These are phyloP conservation scores for Erannis defoliaria DNA, from an alignment of 2,888 invertebrate genomes.

Conservation along the genomic window DNA sequence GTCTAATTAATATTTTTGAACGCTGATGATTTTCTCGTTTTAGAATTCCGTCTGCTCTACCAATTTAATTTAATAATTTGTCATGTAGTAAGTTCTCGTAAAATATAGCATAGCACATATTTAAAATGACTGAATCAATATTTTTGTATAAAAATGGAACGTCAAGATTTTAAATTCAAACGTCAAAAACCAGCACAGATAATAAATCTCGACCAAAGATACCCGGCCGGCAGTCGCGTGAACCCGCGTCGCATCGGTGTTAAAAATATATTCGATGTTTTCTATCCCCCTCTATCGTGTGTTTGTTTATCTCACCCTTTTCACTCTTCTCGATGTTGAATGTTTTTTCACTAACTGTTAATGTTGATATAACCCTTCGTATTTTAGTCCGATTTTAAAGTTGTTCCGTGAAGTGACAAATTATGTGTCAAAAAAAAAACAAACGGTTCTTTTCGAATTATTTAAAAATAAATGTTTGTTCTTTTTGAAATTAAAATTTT, in stretches of 20 bases:
- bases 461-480: background rate
- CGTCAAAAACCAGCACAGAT: conserved; percentile 15
- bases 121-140: no score
- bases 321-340: conserved; percentile 84
- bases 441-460: background rate
- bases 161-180: conserved; percentile 1
- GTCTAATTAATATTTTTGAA: no score
- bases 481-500: background rate
- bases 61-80: no score
- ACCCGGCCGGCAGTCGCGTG: conserved; percentile 80
- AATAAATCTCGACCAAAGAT: conserved; percentile 64
- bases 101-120: no score
- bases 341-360: conserved; percentile 86
- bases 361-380: conserved; percentile 73
- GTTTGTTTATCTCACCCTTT: conserved; percentile 80
- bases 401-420: conserved; percentile 40
- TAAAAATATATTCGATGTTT: conserved; percentile 65
- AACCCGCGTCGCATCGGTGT: conserved; percentile 83
- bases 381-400: conserved; percentile 49
- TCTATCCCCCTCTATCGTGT: conserved; percentile 74
- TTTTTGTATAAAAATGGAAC: background rate
- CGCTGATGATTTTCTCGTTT: no score
- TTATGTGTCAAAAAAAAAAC: conserved; percentile 1
- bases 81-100: no score
- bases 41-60: no score